Percentiles rank a stretch among this genome's conserved stretches.
These are phyloP conservation scores for Eupithecia pulchellata DNA, from an alignment of 2,888 invertebrate genomes.

Conservation along the genomic window DNA sequence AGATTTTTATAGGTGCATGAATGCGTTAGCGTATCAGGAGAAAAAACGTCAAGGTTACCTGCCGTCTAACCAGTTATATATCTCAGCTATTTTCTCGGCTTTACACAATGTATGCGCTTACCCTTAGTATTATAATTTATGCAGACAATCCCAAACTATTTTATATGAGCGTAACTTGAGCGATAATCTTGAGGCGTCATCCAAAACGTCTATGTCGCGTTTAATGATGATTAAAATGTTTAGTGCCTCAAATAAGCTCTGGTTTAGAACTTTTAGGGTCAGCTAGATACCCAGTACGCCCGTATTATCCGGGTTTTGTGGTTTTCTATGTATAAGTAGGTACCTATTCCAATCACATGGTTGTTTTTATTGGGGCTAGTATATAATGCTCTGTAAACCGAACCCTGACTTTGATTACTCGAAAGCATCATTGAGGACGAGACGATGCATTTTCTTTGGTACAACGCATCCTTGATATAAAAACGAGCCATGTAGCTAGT, in stretches of 20 bases:
- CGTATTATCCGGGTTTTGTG: neutral
- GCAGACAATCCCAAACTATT: slow-evolving; percentile 38
- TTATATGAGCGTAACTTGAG: slow-evolving; percentile 26
- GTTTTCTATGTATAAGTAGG: neutral
- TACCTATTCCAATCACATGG: neutral
- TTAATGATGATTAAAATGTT: slow-evolving; percentile 38
- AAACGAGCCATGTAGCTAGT: neutral
- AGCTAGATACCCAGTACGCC: neutral
- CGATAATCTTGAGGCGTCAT: slow-evolving; percentile 30
- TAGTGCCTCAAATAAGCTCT: slow-evolving; percentile 17
- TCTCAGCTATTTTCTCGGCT: too few species aligned
- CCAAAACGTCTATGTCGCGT: slow-evolving; percentile 31
- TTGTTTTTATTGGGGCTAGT: neutral
- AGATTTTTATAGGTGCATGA: too few species aligned
- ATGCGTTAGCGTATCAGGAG: too few species aligned
- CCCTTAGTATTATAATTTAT: slow-evolving; percentile 29
- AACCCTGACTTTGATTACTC: neutral
- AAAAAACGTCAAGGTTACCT: too few species aligned
- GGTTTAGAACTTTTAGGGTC: slow-evolving; percentile 17
- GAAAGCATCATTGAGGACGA: neutral
- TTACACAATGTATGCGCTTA: slow-evolving; percentile 8
- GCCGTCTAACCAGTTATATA: too few species aligned
- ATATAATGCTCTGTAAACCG: neutral
- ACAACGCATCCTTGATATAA: too few species aligned
- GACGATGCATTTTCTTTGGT: neutral